Evolutionary conservation across 2,888 invertebrate genomes (phyloP).

Genomic region (Nymphalis c-album): DNA sequence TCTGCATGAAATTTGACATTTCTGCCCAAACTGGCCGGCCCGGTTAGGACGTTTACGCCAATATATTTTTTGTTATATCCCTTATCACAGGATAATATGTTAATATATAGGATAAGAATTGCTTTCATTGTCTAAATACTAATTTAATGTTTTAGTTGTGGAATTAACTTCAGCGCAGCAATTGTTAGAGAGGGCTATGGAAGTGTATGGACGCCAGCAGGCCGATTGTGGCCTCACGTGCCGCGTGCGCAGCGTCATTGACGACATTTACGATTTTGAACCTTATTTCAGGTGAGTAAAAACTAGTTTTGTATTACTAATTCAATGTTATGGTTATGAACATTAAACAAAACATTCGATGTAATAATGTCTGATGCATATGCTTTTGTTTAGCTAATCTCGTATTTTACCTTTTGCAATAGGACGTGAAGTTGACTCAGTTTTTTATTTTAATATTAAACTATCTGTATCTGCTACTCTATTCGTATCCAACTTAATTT

Average conservation of each 20-base stretch:
- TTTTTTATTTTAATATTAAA: neutral
- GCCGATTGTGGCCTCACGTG: constrained; percentile 73
- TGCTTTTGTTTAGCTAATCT: constrained; percentile 21
- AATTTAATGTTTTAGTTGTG: constrained; percentile 50
- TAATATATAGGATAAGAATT: too few relatives aligned
- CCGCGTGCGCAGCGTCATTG: constrained; percentile 71
- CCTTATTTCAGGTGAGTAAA: constrained; percentile 70
- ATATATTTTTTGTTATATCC: too few relatives aligned
- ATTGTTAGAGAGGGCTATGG: constrained; percentile 71
- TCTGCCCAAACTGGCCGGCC: too few relatives aligned
- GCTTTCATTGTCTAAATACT: neutral
- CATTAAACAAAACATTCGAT: constrained; percentile 28
- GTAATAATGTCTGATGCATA: constrained; percentile 12
- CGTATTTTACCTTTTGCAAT: constrained; percentile 9
- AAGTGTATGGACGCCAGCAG: constrained; percentile 65
- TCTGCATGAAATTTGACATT: too few relatives aligned
- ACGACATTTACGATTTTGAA: constrained; percentile 75
- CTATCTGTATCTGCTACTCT: too few relatives aligned
- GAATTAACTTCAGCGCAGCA: constrained; percentile 73
- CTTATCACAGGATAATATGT: too few relatives aligned
- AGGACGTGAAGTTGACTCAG: neutral
- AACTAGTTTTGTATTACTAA: constrained; percentile 3
- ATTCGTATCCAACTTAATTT: too few relatives aligned
- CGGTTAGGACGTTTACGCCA: too few relatives aligned
- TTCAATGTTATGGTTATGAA: constrained; percentile 28